A percentile compares a stretch with the other conserved stretches of the same genome.
Conservation (phyloP, 2,113 vertebrate genomes). For the Thinocorus orbignyianus region DNA sequence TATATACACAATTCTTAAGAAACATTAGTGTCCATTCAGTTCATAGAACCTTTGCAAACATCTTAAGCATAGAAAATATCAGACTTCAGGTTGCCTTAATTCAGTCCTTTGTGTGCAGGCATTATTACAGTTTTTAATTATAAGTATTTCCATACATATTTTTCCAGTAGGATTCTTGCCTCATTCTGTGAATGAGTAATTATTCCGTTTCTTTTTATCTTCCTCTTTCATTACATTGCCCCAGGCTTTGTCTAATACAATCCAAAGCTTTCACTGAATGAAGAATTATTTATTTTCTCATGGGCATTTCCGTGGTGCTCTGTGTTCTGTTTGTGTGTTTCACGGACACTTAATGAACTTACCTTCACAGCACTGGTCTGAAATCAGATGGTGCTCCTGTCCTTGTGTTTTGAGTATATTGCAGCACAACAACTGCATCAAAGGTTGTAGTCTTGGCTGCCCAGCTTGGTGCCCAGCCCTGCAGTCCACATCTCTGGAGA, state of each 20-base stretch:
- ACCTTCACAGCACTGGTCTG: background rate
- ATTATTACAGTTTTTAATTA: slow-evolving; percentile 55
- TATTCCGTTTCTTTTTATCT: slow-evolving; percentile 68
- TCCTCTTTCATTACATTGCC: slow-evolving; percentile 64
- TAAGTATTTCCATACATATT: slow-evolving; percentile 54
- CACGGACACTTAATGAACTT: background rate
- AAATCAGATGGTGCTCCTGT: background rate
- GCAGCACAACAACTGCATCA: background rate
- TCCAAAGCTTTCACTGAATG: slow-evolving; percentile 59
- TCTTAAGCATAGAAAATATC: background rate
- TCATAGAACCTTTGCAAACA: background rate
- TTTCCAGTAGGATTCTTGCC: slow-evolving; percentile 60
- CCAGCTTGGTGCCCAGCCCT: background rate
- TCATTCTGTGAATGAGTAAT: slow-evolving; percentile 65
- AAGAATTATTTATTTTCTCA: slow-evolving; percentile 69
- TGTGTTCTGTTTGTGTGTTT: slow-evolving; percentile 51
- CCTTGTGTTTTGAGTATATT: background rate
- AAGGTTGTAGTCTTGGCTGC: background rate
- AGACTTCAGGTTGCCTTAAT: background rate
- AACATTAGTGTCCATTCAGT: background rate
- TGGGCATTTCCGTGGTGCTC: slow-evolving; percentile 53
- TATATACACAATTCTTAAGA: background rate
- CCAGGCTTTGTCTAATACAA: slow-evolving; percentile 64
- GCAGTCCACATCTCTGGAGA: background rate
- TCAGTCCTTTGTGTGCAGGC: slow-evolving; percentile 33